Conservation (phyloP, 2,113 vertebrate species). For the Chaetorhynchus papuensis region DNA sequence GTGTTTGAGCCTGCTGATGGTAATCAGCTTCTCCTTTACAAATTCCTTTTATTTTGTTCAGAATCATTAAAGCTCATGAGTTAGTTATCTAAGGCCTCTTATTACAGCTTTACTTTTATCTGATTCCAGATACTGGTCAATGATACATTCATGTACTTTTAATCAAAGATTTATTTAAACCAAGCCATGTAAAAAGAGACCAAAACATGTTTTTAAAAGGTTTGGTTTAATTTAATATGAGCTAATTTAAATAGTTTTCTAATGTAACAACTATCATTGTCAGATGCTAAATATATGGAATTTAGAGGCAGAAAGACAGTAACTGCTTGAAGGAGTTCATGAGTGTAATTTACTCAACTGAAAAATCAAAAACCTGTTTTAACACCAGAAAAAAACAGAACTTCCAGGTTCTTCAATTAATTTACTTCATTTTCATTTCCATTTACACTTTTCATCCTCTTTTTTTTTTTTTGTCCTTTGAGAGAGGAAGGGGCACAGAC, state of each 20-base stretch:
- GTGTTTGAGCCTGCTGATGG: conserved; percentile 80
- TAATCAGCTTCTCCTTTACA: conserved; percentile 86
- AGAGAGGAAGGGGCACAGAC: not conserved
- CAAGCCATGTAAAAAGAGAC: conserved; percentile 47
- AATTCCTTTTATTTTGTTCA: conserved; percentile 85
- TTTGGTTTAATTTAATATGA: conserved; percentile 60
- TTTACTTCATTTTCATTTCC: not conserved
- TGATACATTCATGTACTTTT: conserved; percentile 82
- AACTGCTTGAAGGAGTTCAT: not conserved
- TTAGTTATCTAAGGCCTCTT: conserved; percentile 84
- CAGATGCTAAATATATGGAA: conserved; percentile 25
- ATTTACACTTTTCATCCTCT: not conserved
- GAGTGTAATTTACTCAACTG: not conserved
- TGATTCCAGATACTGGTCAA: conserved; percentile 81
- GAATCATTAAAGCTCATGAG: conserved; percentile 84
- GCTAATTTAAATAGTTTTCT: conserved; percentile 51
- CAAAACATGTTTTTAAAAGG: conserved; percentile 62
- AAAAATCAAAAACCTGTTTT: not conserved
- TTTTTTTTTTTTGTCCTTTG: not conserved
- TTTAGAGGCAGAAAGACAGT: not conserved
- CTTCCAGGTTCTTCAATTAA: not conserved
- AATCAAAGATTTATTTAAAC: conserved; percentile 69
- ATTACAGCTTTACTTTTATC: conserved; percentile 88
- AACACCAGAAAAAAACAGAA: not conserved
- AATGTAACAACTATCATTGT: conserved; percentile 3